Base-by-base conservation (phyloP, 2,797 vertebrate genomes). In the Tadarida brasiliensis region DNA sequence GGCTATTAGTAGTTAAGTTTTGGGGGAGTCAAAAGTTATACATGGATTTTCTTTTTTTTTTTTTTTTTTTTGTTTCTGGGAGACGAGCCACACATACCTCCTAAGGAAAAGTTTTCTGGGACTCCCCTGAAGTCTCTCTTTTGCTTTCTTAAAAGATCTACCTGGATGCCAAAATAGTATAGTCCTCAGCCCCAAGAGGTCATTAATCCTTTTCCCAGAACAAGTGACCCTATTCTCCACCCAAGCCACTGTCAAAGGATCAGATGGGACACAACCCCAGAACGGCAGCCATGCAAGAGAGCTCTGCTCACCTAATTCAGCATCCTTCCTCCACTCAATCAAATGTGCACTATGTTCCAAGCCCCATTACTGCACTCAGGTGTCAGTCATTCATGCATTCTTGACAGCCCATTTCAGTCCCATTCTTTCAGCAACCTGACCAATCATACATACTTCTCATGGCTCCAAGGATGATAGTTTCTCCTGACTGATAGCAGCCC, bases 401-500 rank as follows among this genome's bases (percentile, higher is more conserved):
- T 76, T 33, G 74, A 91, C 57, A 76, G 39, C 33, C 54, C 28
- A 70, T 85, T 91, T 83, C 90, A 65, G 82, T 30, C 39, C 44
- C 24, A 12, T 85, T 78, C 70, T 76, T 83, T 71, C 65, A 68
- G 59, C 28, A 70, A 59, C 49, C 74, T 54, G 20, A 92, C 83
- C 39, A 71, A 30, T 73, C 33, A 44, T 30, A 92, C 33, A 24
- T 39, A 47, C 65, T 96, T 96, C 82, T 96, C 74, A 57, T 33
- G 30, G 57, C 82, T 96, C 78, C 82, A 92, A 97, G 93, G 56
- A 77, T 54, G 88, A 51, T 54, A 67, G 28, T 70, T 20, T 80
- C 65, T 57, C 49, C 44, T 49, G 33, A 24, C 24, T 44, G 70
- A 81, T 1, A 70, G 44, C 26, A 95, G 35, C 20, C 47, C 17